phyloP scores from a whole-genome alignment of 2,888 invertebrate genomes.

The Crioceris asparagi region DNA sequence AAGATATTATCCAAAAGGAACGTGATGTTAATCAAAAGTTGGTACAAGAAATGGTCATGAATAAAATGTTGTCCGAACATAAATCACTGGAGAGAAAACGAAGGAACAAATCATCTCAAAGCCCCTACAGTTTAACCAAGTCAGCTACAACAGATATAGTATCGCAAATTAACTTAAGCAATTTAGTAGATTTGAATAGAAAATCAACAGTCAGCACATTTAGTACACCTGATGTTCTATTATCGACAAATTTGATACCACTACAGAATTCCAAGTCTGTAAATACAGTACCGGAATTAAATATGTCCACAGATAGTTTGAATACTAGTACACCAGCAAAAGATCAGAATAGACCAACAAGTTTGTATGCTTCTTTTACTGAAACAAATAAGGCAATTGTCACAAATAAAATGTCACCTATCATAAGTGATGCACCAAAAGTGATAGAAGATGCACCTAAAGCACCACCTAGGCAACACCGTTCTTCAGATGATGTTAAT shows the following conservation, averaged over 20 bases:
- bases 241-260: constrained; percentile 24
- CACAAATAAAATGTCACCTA: neutral
- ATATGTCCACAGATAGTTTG: constrained; percentile 12
- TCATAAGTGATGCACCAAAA: too few relatives aligned
- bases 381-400: neutral
- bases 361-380: constrained; percentile 19
- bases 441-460: constrained; percentile 38
- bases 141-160: constrained; percentile 26
- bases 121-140: constrained; percentile 27
- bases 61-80: constrained; percentile 59
- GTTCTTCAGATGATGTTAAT: constrained; percentile 36
- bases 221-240: constrained; percentile 31
- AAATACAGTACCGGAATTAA: constrained; percentile 13
- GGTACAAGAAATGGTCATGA: constrained; percentile 74
- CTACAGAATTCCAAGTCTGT: constrained; percentile 27
- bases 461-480: constrained; percentile 40
- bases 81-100: constrained; percentile 49
- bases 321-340: constrained; percentile 20
- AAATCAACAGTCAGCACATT: neutral
- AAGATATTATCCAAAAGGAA: constrained; percentile 66
- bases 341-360: constrained; percentile 23
- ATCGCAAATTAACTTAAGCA: neutral
- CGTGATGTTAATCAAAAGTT: constrained; percentile 74
- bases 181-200: constrained; percentile 8
- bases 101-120: constrained; percentile 41